Percentiles rank a stretch among this genome's conserved stretches.
These are phyloP conservation scores for Entomobrya multifasciata DNA, from an alignment of 2,888 invertebrate species.

Conservation along the genomic window DNA sequence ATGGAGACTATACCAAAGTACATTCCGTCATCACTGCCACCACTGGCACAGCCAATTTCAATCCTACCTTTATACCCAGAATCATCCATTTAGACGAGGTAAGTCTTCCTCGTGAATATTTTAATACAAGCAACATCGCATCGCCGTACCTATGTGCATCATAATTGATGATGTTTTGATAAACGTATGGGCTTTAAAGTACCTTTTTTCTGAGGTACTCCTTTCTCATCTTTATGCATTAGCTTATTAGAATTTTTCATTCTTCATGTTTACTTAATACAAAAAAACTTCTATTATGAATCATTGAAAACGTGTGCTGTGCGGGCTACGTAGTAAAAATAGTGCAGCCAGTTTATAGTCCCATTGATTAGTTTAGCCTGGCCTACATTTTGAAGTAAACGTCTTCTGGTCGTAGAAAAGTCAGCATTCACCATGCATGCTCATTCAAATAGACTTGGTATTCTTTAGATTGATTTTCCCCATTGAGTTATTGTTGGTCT, in stretches of 20 bases:
- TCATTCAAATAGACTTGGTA: too few relatives aligned
- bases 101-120: constrained; percentile 48
- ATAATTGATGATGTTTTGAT: background rate
- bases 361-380: constrained; percentile 46
- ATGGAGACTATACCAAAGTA: constrained; percentile 88
- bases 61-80: constrained; percentile 76
- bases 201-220: constrained; percentile 1
- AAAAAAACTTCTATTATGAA: background rate
- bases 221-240: background rate
- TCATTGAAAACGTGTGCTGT: background rate
- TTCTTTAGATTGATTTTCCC: constrained; percentile 15
- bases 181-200: constrained; percentile 1
- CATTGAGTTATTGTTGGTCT: background rate
- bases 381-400: constrained; percentile 21
- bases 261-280: background rate
- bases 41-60: constrained; percentile 85
- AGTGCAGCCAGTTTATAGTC: background rate
- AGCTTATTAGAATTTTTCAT: constrained; percentile 19
- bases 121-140: background rate
- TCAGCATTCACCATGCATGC: background rate
- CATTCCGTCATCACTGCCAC: constrained; percentile 91
- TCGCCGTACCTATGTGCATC: background rate
- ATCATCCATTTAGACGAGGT: constrained; percentile 79
- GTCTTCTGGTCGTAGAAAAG: background rate
- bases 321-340: too few relatives aligned